phyloP scores from a whole-genome alignment of 2,113 vertebrate species.

The Pygoscelis antarcticus region DNA sequence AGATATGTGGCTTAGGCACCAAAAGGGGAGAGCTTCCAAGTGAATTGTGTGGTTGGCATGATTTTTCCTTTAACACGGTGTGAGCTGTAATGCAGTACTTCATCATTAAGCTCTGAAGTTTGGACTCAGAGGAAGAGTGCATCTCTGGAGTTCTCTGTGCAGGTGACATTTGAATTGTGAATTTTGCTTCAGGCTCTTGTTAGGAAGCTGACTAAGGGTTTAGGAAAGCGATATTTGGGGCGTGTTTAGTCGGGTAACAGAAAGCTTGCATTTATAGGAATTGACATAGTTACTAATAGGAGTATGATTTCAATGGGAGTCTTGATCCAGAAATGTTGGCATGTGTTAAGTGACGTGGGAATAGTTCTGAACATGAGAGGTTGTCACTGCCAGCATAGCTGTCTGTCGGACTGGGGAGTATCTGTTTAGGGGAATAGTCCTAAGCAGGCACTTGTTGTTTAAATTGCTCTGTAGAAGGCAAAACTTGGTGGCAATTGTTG shows the following conservation, averaged over 20 bases:
- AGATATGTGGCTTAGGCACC: neutral
- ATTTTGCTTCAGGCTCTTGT: neutral
- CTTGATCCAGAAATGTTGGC: too few relatives aligned
- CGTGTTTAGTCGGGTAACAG: neutral
- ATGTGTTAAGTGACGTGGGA: fast-evolving
- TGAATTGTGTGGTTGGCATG: neutral
- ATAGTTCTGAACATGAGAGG: neutral
- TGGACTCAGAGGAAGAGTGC: neutral
- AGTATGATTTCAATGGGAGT: neutral
- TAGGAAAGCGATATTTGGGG: neutral
- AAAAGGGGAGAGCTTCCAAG: neutral
- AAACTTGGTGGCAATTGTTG: neutral
- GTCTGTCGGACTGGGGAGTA: neutral
- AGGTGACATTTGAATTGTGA: neutral
- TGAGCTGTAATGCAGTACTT: neutral
- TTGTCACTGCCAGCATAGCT: neutral
- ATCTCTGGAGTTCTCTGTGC: neutral
- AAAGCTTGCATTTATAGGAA: neutral
- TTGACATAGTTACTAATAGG: neutral
- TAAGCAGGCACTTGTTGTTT: neutral
- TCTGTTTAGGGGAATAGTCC: too few relatives aligned
- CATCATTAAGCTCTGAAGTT: neutral
- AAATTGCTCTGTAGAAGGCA: neutral
- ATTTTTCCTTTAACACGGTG: neutral
- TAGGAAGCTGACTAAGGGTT: neutral